Base-by-base conservation (phyloP, 2,888 invertebrate genomes). In the Dioctria linearis region DNA sequence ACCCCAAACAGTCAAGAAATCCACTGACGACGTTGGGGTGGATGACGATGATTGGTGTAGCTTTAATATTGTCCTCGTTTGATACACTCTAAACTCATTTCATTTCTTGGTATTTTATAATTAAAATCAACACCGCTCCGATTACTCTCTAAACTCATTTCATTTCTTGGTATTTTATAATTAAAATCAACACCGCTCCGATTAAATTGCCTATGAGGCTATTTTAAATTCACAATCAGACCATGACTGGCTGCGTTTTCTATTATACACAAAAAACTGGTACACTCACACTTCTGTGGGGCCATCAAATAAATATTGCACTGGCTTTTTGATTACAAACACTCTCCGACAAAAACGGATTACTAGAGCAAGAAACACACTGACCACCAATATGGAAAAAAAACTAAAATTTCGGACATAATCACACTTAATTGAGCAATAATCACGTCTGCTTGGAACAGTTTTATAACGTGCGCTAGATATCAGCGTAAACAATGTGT, bases 51-150 rank as follows among this genome's bases (percentile, higher is more conserved):
- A 25, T n/a, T 54, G 51, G 40, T 54, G 51, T 39, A 3, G 9
- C 8, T 37, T 40, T 73, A 73, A 54, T 73, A 54, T 42, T 73
- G 73, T 40, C 40, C 57, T 57, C 54, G 57, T 73, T 73, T 40
- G 40, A 54, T 39, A 42, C 54, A 73, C 73, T 73, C 54, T 37
- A 73, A 61, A 40, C 57, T 73, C 73, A 73, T 73, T 54, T 57
- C 61, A 51, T 54, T 11, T 40, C 57, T 57, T 37, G n/a, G 9
- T n/a, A 69, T 69, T 54, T 73, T 73, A 73, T 73, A 73, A 73
- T 73, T 54, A 73, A 73, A 73, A 73, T 73, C 73, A 73, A 73
- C 73, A 73, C 73, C 73, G 73, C 73, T 73, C 67, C 73, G 73
- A 73, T 73, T 73, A 73, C n/a, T n/a, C 73, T 73, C 54, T 37